These are phyloP conservation scores for Orcinus orca DNA, from an alignment of 2,113 vertebrate species.

Conservation along the genomic window DNA sequence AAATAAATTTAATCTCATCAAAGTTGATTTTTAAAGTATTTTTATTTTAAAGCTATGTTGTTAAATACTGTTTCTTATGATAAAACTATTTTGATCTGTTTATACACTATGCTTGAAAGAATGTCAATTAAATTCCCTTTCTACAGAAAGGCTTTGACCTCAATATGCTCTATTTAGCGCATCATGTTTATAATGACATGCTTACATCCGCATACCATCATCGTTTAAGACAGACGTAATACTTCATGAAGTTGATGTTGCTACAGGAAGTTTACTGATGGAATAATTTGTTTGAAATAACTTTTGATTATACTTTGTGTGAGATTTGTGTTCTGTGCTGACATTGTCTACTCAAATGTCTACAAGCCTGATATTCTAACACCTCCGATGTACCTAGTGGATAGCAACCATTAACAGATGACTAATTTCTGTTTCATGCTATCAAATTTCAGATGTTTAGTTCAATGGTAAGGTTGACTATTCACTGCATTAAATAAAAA, in stretches of 20 bases:
- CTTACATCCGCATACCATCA: conserved; percentile 48
- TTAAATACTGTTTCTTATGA: conserved; percentile 74
- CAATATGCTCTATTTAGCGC: conserved; percentile 53
- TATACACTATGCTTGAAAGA: conserved; percentile 75
- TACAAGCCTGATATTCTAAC: conserved; percentile 58
- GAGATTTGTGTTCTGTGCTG: conserved; percentile 63
- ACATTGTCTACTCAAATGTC: conserved; percentile 51
- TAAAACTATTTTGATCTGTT: conserved; percentile 77
- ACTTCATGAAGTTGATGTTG: conserved; percentile 34
- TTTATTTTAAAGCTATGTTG: conserved; percentile 79
- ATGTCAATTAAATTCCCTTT: conserved; percentile 60
- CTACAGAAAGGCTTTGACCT: conserved; percentile 69
- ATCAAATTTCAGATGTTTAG: conserved; percentile 61
- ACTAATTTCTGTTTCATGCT: conserved; percentile 66
- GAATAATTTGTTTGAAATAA: conserved; percentile 58
- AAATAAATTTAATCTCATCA: conserved; percentile 72
- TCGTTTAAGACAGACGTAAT: conserved; percentile 47
- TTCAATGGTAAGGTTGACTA: conserved; percentile 63
- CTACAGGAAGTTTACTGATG: conserved; percentile 53
- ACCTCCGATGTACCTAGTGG: conserved; percentile 53
- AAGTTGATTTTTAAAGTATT: conserved; percentile 75
- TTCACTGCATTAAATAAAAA: conserved; percentile 71
- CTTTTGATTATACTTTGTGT: conserved; percentile 41
- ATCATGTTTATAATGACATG: conserved; percentile 48
- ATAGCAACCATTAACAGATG: conserved; percentile 62